Evolutionary conservation across 2,113 vertebrate genomes (phyloP), one percentile per base, ranked within the genome.

Genomic region (Myanophis thanlyinensis): DNA sequence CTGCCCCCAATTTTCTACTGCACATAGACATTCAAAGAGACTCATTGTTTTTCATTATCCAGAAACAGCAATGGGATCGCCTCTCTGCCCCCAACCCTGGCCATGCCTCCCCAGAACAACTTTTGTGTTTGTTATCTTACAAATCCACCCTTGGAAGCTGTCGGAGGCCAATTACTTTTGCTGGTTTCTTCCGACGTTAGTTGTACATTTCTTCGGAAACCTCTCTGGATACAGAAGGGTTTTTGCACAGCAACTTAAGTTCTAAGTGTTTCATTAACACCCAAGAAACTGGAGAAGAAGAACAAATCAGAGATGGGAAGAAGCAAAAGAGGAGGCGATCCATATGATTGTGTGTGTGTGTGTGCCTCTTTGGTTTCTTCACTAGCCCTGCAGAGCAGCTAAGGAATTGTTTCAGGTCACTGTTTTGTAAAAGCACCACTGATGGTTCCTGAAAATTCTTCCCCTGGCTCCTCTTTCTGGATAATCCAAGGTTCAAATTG

Each of bases 201-300:
- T 89, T 93, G 91, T 90, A 88, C 93, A 56, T 96, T 96, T 96
- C 95, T 96, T 95, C 95, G 92, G 94, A 93, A 95, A 95, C 94
- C 96, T 96, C 93, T 96, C 96, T 84, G 90, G 92, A 93, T n/a
- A 90, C 91, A 95, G 94, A 96, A 94, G 96, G 95, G 93, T 90
- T 93, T 59, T 94, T 96, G 94, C 95, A 91, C 47, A 91, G 93
- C 95, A 95, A 95, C 96, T 92, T 96, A 95, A 95, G 96, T 97
- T 96, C 93, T 46, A 95, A 95, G 93, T 93, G 93, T 93, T 96
- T 95, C 95, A 96, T 97, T 93, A 95, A 95, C 85, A 93, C 52
- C 87, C 95, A 92, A 44, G 48, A 25, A 80, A 80, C 18, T 44
- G 46, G 27, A 30, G 85, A 53, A 52, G 15, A n/a, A 15, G 11